phyloP scores from a whole-genome alignment of 1,140 invertebrate genomes.

The Hestina assimilis region DNA sequence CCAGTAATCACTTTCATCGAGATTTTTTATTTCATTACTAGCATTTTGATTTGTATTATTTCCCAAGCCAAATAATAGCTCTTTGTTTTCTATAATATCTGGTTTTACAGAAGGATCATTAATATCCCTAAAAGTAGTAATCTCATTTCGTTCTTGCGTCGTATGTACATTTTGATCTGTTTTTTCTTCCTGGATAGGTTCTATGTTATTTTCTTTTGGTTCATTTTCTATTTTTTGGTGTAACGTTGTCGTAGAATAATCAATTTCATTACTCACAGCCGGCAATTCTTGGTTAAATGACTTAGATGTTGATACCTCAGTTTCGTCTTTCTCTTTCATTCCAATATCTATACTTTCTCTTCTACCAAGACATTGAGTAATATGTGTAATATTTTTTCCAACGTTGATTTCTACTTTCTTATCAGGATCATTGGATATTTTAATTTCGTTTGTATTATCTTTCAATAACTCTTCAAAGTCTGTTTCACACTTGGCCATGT shows the following conservation, averaged over 20 bases:
- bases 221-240: background rate
- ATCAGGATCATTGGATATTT: constrained; percentile 63
- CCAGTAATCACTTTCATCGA: constrained; percentile 87
- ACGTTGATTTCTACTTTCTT: constrained; percentile 69
- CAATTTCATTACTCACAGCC: constrained; percentile 12
- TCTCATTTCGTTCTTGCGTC: constrained; percentile 10
- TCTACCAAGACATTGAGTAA: constrained; percentile 31
- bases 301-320: background rate
- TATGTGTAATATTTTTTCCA: constrained; percentile 54
- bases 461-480: constrained; percentile 77
- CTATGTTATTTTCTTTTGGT: background rate
- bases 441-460: constrained; percentile 75
- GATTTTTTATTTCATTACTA: constrained; percentile 51
- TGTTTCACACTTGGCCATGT: constrained; percentile 66
- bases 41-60: constrained; percentile 29
- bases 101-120: constrained; percentile 5
- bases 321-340: constrained; percentile 6
- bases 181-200: constrained; percentile 1
- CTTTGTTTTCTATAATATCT: constrained; percentile 21
- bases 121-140: constrained; percentile 10
- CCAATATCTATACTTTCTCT: constrained; percentile 26
- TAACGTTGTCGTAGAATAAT: background rate
- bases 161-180: background rate
- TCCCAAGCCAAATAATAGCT: constrained; percentile 29
- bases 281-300: background rate